phyloP scores from a whole-genome alignment of 2,797 vertebrate genomes.

The Amphiprion clarkii region DNA sequence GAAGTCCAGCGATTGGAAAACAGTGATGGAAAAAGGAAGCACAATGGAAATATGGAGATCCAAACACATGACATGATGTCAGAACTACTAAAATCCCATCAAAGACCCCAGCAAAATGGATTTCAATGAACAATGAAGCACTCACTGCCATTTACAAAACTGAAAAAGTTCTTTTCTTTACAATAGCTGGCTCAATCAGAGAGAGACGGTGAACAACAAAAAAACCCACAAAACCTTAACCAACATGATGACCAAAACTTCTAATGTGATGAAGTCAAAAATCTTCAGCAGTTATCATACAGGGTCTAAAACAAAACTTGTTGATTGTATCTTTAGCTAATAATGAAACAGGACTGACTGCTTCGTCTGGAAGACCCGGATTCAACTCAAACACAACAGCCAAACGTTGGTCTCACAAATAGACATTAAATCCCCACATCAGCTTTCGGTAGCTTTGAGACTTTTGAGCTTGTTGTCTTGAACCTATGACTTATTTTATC shows the following conservation, averaged over 20 bases:
- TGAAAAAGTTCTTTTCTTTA: not conserved
- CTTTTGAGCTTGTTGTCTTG: too few species aligned
- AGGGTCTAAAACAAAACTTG: not conserved
- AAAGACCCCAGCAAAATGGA: not conserved
- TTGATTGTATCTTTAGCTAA: not conserved
- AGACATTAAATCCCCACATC: not conserved
- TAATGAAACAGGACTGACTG: constrained; percentile 5
- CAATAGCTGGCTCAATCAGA: not conserved
- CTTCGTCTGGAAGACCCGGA: constrained; percentile 50
- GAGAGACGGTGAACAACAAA: not conserved
- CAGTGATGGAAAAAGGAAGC: constrained; percentile 49
- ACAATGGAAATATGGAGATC: constrained; percentile 7
- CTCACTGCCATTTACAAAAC: not conserved
- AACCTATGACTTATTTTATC: too few species aligned
- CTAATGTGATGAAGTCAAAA: not conserved
- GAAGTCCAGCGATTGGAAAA: constrained; percentile 58
- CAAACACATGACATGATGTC: constrained; percentile 1
- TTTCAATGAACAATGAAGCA: not conserved
- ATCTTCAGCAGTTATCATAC: not conserved
- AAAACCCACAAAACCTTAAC: not conserved
- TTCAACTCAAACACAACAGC: constrained; percentile 18
- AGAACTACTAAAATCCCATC: not conserved
- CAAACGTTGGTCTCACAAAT: not conserved
- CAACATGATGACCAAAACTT: not conserved
- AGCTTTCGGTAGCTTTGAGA: too few species aligned